These are phyloP conservation scores for Baronia brevicornis DNA, from an alignment of 2,888 invertebrate species.

Conservation along the genomic window DNA sequence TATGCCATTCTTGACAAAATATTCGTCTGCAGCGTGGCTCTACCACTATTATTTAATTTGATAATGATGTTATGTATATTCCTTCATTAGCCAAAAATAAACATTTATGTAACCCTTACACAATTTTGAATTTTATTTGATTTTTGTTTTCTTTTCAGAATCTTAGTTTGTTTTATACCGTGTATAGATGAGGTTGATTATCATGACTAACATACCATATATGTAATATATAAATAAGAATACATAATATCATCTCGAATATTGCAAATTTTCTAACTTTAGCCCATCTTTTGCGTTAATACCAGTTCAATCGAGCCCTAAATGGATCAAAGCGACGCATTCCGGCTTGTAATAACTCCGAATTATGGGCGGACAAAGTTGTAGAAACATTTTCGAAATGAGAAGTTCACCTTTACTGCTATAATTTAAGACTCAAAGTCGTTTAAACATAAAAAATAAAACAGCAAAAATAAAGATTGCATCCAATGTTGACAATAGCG, in stretches of 20 bases:
- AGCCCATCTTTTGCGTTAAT: conserved; percentile 19
- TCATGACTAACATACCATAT: neutral
- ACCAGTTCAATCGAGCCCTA: conserved; percentile 31
- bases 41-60: no score
- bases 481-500: conserved; percentile 19
- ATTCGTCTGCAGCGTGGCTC: no score
- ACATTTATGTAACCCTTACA: no score
- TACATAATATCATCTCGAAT: neutral
- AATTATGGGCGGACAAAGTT: conserved; percentile 33
- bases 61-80: no score
- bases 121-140: no score
- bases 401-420: conserved; percentile 8
- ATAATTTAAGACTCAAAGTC: conserved; percentile 16
- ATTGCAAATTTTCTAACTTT: conserved; percentile 7
- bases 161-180: no score
- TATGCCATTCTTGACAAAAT: no score
- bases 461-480: conserved; percentile 3
- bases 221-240: conserved; percentile 5
- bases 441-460: neutral
- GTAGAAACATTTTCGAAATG: conserved; percentile 5
- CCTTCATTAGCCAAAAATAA: no score
- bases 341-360: conserved; percentile 43
- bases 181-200: no score
- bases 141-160: no score
- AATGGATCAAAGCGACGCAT: conserved; percentile 46